phyloP scores from a whole-genome alignment of 1,140 invertebrate genomes.

The Drosophila orena region DNA sequence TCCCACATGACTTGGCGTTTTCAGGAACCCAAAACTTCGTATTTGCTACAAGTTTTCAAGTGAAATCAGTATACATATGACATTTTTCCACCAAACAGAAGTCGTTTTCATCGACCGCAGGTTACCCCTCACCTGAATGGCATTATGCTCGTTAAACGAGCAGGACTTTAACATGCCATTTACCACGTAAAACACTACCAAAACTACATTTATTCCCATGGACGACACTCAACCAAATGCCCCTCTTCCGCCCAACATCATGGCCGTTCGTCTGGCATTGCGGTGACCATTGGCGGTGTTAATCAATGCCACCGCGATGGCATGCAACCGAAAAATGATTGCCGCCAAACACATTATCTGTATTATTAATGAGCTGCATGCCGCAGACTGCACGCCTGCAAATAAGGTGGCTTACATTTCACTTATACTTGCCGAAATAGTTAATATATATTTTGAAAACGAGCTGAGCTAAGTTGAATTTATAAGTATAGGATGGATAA shows the following conservation, averaged over 20 bases:
- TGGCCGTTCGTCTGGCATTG: slow-evolving; percentile 24
- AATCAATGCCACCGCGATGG: slow-evolving; percentile 65
- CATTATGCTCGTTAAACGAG: slow-evolving; percentile 17
- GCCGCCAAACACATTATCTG: slow-evolving; percentile 74
- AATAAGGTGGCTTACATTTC: neutral
- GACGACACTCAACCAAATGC: neutral
- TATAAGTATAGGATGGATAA: neutral
- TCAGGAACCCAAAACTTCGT: neutral
- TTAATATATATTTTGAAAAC: neutral
- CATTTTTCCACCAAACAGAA: neutral
- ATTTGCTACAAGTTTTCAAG: neutral
- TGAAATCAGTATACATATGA: neutral
- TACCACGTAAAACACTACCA: slow-evolving; percentile 24
- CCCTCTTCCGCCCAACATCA: slow-evolving; percentile 2
- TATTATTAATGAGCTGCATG: slow-evolving; percentile 78
- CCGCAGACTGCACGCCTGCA: slow-evolving; percentile 23
- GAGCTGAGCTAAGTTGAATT: too few relatives aligned
- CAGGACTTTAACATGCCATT: slow-evolving; percentile 7
- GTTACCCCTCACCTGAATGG: slow-evolving; percentile 1
- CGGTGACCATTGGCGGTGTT: slow-evolving; percentile 59
- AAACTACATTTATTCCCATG: slow-evolving; percentile 13
- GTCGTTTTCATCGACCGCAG: neutral
- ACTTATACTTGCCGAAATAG: neutral
- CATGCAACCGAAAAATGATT: slow-evolving; percentile 74
- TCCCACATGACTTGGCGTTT: slow-evolving; percentile 6